Base-by-base conservation (phyloP, 2,113 vertebrate genomes). In the Podarcis raffonei region DNA sequence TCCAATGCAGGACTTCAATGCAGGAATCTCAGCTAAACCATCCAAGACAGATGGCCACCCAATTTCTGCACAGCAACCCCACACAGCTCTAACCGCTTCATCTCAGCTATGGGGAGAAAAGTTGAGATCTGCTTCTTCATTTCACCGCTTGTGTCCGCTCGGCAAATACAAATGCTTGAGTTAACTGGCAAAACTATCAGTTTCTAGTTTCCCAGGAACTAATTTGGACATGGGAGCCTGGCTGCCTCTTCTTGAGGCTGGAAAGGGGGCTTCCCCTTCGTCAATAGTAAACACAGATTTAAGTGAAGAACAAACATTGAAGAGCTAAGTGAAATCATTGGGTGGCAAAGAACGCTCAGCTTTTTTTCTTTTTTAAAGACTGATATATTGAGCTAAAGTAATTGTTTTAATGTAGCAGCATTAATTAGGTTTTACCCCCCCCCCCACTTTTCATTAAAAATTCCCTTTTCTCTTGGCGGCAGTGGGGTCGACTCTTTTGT, bases 371-470 rank as follows among this genome's bases (percentile, higher is more conserved):
- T 9, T 35, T 25, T 87, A 69, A 69, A 30, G 88, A 78, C 85
- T 81, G 81, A 82, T 86, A 78, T 78, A 66, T 68, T 78, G 57
- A 25, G 18, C 72, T 27, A 62, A 85, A 65, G 74, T n/a, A 66
- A 57, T 81, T 39, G 2, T 83, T 92, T 85, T 87, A 91, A 82
- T 68, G 66, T 48, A 25, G 71, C 72, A 57, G 39, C 37, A 42
- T 81, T 90, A 93, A 92, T 94, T 92, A 91, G 23, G 30, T 91
- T 68, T 42, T 7, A 7, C 6, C 42, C 42, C 39, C 42, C 35
- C 27, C 75, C 23, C 6, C 13, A 23, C 39, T 35, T 80, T 65
- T 77, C 20, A 86, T 23, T 89, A 85, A 93, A 86, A 89, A 82
- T 75, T 71, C 87, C 92, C 89, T 92, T 92, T 91, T 88, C 83